A percentile compares a stretch with the other conserved stretches of the same genome.
phyloP scores from a whole-genome alignment of 2,113 vertebrate species.

The Thryonomys swinderianus region DNA sequence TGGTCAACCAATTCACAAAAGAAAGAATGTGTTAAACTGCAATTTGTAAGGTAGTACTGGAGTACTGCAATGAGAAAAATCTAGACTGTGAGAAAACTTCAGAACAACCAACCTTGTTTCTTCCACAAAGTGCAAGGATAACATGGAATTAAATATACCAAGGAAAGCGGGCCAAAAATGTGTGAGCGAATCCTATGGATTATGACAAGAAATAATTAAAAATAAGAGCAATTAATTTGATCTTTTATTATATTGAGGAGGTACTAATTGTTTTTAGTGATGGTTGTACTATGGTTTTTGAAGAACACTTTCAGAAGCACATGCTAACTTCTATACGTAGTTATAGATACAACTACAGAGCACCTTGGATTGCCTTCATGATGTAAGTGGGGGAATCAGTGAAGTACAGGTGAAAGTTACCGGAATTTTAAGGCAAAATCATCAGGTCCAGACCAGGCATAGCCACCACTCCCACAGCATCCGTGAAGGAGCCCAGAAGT shows the following conservation, averaged over 20 bases:
- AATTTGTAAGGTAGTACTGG: background rate
- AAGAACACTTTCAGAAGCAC: constrained; percentile 23
- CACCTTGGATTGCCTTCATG: background rate
- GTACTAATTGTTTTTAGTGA: background rate
- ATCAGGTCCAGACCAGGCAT: background rate
- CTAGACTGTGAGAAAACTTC: background rate
- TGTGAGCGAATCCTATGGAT: background rate
- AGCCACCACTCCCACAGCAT: background rate
- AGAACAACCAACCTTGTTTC: background rate
- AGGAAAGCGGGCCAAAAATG: too few relatives aligned
- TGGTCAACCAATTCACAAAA: background rate
- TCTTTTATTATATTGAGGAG: constrained; percentile 21
- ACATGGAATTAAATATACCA: too few relatives aligned
- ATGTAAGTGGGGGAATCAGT: background rate
- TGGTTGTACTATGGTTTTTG: background rate
- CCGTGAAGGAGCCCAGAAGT: background rate
- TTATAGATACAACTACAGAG: background rate
- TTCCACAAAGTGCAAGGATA: background rate
- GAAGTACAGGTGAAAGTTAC: background rate
- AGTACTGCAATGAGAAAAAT: background rate
- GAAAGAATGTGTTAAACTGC: background rate
- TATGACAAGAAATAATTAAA: background rate
- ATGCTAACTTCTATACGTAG: background rate
- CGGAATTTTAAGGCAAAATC: background rate
- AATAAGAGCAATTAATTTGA: background rate